phyloP scores from a whole-genome alignment of 2,113 vertebrate genomes.

The Danionella cerebrum region DNA sequence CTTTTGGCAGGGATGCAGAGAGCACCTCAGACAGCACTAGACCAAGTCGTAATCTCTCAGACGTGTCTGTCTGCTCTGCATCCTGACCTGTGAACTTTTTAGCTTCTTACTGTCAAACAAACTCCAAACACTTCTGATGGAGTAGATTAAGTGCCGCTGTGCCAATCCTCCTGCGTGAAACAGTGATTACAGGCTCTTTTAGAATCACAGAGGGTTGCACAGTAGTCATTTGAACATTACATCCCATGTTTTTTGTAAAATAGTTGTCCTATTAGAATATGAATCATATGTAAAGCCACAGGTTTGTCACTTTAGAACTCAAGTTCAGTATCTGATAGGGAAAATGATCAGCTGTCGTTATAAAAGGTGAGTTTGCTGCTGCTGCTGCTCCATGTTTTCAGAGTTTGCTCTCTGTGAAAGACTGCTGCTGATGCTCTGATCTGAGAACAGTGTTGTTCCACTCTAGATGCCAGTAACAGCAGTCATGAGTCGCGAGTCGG shows the following conservation, averaged over 20 bases:
- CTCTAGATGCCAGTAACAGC: constrained; percentile 91
- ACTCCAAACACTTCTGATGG: not conserved
- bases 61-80: constrained; percentile 5
- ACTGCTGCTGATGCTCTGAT: not conserved
- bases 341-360: too few species aligned
- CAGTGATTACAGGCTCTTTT: not conserved
- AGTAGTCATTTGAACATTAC: too few species aligned
- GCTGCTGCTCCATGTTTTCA: too few species aligned
- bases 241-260: too few species aligned
- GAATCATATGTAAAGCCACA: too few species aligned
- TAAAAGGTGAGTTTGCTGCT: too few species aligned
- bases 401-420: not conserved
- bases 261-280: too few species aligned
- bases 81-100: not conserved
- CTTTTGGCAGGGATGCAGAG: not conserved
- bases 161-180: not conserved
- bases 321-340: too few species aligned
- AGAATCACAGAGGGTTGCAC: constrained; percentile 1
- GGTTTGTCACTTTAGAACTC: too few species aligned
- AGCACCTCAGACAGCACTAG: not conserved
- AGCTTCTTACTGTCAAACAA: constrained; percentile 9
- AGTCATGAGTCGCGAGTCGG: constrained; percentile 92
- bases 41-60: constrained; percentile 26
- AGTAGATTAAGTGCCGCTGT: not conserved
- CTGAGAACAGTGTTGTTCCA: constrained; percentile 39